phyloP scores from a whole-genome alignment of 2,797 vertebrate species.

The Aplochiton taeniatus region DNA sequence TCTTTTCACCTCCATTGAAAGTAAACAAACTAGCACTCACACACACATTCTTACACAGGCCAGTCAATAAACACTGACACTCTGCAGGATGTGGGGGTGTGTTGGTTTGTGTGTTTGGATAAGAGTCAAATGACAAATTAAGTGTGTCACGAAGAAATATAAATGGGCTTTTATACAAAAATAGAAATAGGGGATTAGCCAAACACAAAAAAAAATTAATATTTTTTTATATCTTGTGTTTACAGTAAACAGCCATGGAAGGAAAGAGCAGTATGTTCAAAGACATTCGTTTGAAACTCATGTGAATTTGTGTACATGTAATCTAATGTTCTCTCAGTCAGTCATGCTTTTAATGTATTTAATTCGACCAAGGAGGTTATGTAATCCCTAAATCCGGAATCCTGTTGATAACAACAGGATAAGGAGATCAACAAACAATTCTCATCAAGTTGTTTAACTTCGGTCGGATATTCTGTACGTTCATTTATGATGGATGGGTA shows the following conservation, averaged over 20 bases:
- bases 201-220: neutral
- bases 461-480: too few relatives aligned
- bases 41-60: neutral
- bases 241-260: too few relatives aligned
- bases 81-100: neutral
- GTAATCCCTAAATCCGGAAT: neutral
- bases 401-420: neutral
- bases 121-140: neutral
- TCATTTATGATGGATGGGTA: too few relatives aligned
- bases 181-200: neutral
- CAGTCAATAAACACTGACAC: slow-evolving; percentile 11
- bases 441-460: neutral
- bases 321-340: neutral
- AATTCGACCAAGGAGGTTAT: neutral
- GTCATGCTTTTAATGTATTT: neutral
- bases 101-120: neutral
- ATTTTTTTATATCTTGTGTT: too few relatives aligned
- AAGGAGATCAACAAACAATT: neutral
- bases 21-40: neutral
- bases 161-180: neutral
- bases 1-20: neutral
- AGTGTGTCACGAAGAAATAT: neutral
- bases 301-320: neutral
- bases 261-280: too few relatives aligned
- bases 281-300: too few relatives aligned